Percentiles rank a stretch among this genome's conserved stretches.
Conservation (phyloP, 2,797 vertebrate species). For the Decapterus maruadsi region DNA sequence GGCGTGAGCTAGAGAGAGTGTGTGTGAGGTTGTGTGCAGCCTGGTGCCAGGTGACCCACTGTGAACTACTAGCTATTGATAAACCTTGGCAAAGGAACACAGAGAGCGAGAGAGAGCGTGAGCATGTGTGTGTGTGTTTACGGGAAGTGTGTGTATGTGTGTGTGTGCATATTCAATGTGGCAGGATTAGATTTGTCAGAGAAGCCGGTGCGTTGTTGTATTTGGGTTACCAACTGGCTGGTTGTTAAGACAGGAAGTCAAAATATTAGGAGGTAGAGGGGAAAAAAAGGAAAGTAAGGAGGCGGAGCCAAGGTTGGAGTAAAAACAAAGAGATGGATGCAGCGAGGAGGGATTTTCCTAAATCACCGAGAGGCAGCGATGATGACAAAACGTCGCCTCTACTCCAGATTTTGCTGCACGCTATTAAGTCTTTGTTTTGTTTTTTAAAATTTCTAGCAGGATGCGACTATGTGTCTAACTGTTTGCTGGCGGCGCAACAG, state of each 20-base stretch:
- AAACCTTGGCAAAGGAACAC: conserved; percentile 62
- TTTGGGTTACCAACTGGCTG: conserved; percentile 60
- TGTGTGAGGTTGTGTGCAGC: conserved; percentile 21
- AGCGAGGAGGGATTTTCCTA: conserved; percentile 11
- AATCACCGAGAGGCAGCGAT: neutral
- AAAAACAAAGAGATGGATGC: neutral
- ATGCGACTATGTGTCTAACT: too few species aligned
- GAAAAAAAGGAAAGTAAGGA: neutral
- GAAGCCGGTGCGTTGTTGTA: conserved; percentile 32
- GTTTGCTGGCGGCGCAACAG: too few species aligned
- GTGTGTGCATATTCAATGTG: conserved; percentile 52
- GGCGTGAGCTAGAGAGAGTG: neutral
- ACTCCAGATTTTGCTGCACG: neutral
- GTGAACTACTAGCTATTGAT: conserved; percentile 76
- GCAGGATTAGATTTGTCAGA: conserved; percentile 51
- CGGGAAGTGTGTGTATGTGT: conserved; percentile 24
- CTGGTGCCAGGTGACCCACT: conserved; percentile 58
- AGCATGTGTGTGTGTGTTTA: neutral
- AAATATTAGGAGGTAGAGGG: neutral
- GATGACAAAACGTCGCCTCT: neutral
- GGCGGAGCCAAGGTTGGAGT: conserved; percentile 6
- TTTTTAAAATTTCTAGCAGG: neutral
- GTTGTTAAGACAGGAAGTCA: conserved; percentile 21
- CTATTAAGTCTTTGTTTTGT: neutral
- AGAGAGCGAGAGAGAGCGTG: conserved; percentile 15